Conservation (phyloP, 2,797 vertebrate species). For the Thalassophryne amazonica region DNA sequence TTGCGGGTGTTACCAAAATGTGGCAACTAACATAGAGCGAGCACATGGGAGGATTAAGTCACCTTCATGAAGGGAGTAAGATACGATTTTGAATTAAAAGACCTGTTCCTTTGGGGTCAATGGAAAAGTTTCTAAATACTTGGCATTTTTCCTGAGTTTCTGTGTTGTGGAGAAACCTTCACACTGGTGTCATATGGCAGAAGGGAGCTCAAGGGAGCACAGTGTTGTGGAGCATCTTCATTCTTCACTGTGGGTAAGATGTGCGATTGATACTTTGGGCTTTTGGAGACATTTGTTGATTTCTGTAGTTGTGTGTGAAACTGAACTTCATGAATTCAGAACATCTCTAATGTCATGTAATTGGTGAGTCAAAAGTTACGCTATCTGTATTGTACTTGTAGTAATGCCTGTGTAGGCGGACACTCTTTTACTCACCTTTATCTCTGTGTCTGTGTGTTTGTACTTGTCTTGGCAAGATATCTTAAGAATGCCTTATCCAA, state of each 20-base stretch:
- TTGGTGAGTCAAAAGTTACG: too few species aligned
- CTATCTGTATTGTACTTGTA: too few species aligned
- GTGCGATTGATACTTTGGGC: not conserved
- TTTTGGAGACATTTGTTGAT: not conserved
- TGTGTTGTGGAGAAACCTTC: not conserved
- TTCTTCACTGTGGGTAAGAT: slow-evolving; percentile 79
- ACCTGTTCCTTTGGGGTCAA: slow-evolving; percentile 13
- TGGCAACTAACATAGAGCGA: slow-evolving; percentile 11
- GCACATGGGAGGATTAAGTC: not conserved
- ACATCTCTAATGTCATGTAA: too few species aligned
- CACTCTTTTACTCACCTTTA: too few species aligned
- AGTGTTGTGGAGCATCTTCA: slow-evolving; percentile 50
- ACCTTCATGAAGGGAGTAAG: too few species aligned
- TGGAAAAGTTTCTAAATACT: slow-evolving; percentile 19
- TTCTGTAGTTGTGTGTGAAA: not conserved
- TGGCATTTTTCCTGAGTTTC: slow-evolving; percentile 8
- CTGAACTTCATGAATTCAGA: not conserved
- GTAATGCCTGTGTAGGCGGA: too few species aligned
- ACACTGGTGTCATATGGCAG: slow-evolving; percentile 58
- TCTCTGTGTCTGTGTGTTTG: too few species aligned
- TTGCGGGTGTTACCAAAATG: slow-evolving; percentile 16
- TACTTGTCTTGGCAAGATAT: too few species aligned
- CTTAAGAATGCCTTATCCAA: too few species aligned
- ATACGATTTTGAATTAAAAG: too few species aligned
- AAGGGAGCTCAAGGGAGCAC: slow-evolving; percentile 50